Evolutionary conservation across 1,140 invertebrate genomes (phyloP).

Genomic region (Philopotamus ludificatus): DNA sequence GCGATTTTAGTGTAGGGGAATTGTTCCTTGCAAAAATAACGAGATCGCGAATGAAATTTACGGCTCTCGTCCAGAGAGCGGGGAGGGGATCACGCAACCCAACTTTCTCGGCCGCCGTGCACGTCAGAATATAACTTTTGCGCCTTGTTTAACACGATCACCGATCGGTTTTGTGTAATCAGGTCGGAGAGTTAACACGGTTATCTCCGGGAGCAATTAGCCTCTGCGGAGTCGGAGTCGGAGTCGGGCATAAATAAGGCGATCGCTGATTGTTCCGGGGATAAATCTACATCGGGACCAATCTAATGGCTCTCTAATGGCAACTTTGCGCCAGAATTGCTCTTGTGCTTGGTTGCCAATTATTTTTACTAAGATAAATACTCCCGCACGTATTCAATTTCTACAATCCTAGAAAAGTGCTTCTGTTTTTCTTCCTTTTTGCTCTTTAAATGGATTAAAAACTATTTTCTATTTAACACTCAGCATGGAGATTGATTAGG

Average conservation of each 20-base stretch:
- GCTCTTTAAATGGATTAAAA: no score
- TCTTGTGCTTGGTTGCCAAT: neutral
- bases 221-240: neutral
- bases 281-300: constrained; percentile 19
- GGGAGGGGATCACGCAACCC: neutral
- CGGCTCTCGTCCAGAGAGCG: constrained; percentile 5
- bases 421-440: no score
- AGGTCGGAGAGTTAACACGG: constrained; percentile 5
- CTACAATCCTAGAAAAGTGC: no score
- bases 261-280: constrained; percentile 8
- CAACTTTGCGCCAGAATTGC: neutral
- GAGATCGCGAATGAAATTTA: constrained; percentile 39
- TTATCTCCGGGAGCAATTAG: constrained; percentile 5
- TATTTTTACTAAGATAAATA: neutral
- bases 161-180: neutral
- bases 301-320: constrained; percentile 18
- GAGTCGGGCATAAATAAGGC: constrained; percentile 25
- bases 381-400: no score
- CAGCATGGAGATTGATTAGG: no score
- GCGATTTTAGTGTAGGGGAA: constrained; percentile 19
- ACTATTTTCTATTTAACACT: no score
- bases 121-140: neutral
- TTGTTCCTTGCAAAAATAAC: constrained; percentile 41
- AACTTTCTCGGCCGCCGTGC: neutral
- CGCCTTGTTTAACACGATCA: neutral